Base-by-base conservation (phyloP, 2,113 vertebrate genomes). In the Periophthalmodon schlosseri region DNA sequence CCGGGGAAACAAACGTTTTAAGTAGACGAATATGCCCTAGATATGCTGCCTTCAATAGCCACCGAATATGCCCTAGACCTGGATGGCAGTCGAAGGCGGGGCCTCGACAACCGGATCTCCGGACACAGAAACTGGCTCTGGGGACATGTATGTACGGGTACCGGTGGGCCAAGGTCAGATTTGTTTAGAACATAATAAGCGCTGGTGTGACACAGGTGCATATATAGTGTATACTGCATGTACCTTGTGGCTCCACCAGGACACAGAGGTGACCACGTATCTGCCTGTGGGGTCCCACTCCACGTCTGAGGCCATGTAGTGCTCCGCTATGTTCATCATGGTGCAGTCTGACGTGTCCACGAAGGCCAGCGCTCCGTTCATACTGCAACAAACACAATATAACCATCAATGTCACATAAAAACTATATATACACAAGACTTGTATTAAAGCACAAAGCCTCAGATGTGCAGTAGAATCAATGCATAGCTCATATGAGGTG, bases 191-290 rank as follows among this genome's bases (percentile, higher is more conserved):
- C 39, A 10, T 10, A 44, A 11, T 10, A 44, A 9, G 39, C 9
- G 39, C 39, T 57, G 20, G 16, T 0, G n/a, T n/a, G 12, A 12
- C 1, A 6, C 5, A n/a, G 65, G 10, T 4, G 54, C 8, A 20
- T 52, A 20, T 6, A 52, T 44, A 9, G 39, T 44, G 39, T 44
- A 10, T 44, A 44, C 39, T 52, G 49, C 56, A 9, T 2, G 16
- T 34, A 94, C 98, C 96, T 99, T 99, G 87, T 99, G 97, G 88
- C 97, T 99, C 98, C 97, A 99, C 97, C 97, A 99, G 23, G 97
- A 99, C 71, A 99, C 97, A 0, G 98, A 99, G 39, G 98, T 99
- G 74, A 99, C 94, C 0, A 99, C 92, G 0, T 96, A 99, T 86
- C 98, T 95, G 39, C 98, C 98, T 0, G 98, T 99, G 0, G 98